Base-by-base conservation (phyloP, 1,140 invertebrate genomes). In the Dreissena polymorpha region DNA sequence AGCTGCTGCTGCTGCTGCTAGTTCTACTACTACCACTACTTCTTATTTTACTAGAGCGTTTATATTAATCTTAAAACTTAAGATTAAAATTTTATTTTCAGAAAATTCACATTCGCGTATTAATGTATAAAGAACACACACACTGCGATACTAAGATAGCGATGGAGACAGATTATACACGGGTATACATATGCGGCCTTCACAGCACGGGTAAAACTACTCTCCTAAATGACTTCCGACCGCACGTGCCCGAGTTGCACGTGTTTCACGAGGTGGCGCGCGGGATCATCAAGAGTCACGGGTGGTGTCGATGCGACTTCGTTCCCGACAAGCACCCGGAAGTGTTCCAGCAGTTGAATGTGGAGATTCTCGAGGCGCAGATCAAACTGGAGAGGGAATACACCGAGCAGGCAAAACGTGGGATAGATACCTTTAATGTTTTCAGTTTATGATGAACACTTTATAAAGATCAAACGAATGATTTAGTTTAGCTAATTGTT, bases 121-220 rank as follows among this genome's bases (percentile, higher is more conserved):
- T 39, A 39, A 5, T 39, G 8, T 5, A 39, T 5, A 5, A 39
- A 39, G 39, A 39, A 39, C 39, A 39, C 39, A 5, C 39, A 39
- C 39, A 39, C 39, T 39, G 3, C 8, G 2, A 39, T 39, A 39
- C 39, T 39, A 39, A 39, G 39, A 39, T 8, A 39, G 39, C 39
- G 39, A 39, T 39, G 39, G 39, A 39, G 39, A 39, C 39, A 10
- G 39, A 77, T 67, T 69, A 69, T 21, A 53, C 57, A 23, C 78
- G 72, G 27, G 78, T 86, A 49, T 86, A 86, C 55, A 77, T 87
- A 21, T 83, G 79, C 53, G 86, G 86, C 16, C 83, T 83, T 16
- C 86, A 87, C 27, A 87, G 86, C 57, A 85, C 86, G 10, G 86
- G 86, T 10, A 87, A 87, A 68, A 86, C 86, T 14, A 87, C 86